These are phyloP conservation scores for Galagoides demidoff DNA, from an alignment of 2,797 vertebrate genomes.

Conservation along the genomic window DNA sequence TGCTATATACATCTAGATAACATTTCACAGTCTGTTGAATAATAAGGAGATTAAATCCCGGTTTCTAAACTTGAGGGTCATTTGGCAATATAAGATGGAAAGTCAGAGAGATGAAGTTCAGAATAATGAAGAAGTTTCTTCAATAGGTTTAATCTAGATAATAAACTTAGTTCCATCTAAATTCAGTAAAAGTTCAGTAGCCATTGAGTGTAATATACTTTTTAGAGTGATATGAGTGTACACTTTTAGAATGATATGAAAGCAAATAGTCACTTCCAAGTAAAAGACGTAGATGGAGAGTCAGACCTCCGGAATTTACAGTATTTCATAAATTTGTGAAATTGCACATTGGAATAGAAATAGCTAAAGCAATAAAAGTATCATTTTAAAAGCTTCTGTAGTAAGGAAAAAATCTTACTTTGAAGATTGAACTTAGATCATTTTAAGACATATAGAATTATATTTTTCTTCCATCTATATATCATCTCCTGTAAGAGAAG, in stretches of 20 bases:
- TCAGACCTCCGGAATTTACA: constrained; percentile 65
- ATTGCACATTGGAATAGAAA: constrained; percentile 68
- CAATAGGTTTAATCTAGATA: background rate
- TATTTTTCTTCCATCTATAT: constrained; percentile 38
- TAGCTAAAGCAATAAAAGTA: constrained; percentile 64
- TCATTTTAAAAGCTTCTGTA: constrained; percentile 42
- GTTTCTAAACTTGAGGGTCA: background rate
- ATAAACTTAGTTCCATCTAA: background rate
- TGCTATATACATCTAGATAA: background rate
- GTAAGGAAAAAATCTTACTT: constrained; percentile 31
- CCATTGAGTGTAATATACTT: background rate
- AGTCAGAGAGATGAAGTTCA: background rate
- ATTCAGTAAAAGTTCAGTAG: background rate
- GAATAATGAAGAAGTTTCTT: background rate
- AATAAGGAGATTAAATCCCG: background rate
- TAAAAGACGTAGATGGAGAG: constrained; percentile 1
- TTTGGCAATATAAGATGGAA: background rate
- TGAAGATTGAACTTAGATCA: constrained; percentile 62
- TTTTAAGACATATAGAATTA: constrained; percentile 26
- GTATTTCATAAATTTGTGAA: constrained; percentile 74
- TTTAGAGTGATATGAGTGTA: background rate
- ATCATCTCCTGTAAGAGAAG: background rate
- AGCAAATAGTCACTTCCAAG: constrained; percentile 45
- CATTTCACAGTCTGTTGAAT: background rate
- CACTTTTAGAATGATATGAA: background rate